phyloP scores from a whole-genome alignment of 2,113 vertebrate genomes.

The Hippocampus guttulatus region DNA sequence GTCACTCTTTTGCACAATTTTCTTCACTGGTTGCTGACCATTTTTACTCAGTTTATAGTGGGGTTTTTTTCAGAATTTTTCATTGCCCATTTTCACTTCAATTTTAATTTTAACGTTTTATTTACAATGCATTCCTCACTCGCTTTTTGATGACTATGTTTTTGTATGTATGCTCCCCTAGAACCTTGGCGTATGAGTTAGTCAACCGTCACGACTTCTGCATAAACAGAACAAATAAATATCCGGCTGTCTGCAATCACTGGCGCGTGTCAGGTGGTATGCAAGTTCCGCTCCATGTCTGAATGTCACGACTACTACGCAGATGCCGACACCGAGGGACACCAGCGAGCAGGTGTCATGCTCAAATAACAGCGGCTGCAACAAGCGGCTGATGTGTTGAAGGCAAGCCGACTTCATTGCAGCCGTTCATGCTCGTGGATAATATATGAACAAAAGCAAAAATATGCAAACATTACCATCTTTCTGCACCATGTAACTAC shows the following conservation, averaged over 20 bases:
- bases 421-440: background rate
- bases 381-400: slow-evolving; percentile 1
- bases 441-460: background rate
- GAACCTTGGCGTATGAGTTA: background rate
- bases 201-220: background rate
- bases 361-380: slow-evolving; percentile 27
- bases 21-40: too few relatives aligned
- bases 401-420: background rate
- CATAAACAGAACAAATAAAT: background rate
- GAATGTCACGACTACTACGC: slow-evolving; percentile 9
- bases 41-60: too few relatives aligned
- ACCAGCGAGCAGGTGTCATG: slow-evolving; percentile 14
- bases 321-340: slow-evolving; percentile 37
- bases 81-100: background rate
- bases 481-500: too few relatives aligned
- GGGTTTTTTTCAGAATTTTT: background rate
- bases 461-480: too few relatives aligned
- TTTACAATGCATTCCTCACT: background rate
- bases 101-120: background rate
- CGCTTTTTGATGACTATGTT: background rate
- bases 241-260: background rate
- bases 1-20: too few relatives aligned
- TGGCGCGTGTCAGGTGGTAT: background rate
- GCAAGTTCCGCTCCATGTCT: background rate
- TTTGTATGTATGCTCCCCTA: background rate